These are phyloP conservation scores for Listrodromus nycthemerus DNA, from an alignment of 2,888 invertebrate genomes.

Conservation along the genomic window DNA sequence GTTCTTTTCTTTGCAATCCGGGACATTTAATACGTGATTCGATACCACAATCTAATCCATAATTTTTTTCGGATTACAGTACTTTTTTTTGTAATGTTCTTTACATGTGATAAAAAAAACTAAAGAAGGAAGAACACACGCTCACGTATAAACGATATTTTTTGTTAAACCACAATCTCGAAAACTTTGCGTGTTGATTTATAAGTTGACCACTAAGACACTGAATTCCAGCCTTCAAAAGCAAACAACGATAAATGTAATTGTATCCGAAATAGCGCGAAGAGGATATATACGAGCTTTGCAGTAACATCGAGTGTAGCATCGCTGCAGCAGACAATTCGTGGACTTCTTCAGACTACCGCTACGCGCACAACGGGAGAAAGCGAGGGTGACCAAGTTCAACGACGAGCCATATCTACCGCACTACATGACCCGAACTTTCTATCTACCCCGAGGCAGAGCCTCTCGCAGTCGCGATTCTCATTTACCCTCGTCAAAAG, in stretches of 20 bases:
- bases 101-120: no score
- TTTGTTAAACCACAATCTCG: background rate
- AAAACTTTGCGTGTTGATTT: background rate
- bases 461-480: constrained; percentile 15
- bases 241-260: constrained; percentile 7
- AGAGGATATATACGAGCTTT: constrained; percentile 32
- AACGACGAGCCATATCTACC: background rate
- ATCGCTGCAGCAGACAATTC: constrained; percentile 34
- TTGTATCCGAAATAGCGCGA: background rate
- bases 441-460: constrained; percentile 21
- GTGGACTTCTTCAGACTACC: constrained; percentile 2
- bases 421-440: constrained; percentile 30
- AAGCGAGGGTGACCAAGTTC: background rate
- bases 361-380: background rate
- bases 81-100: no score
- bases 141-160: background rate
- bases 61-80: no score
- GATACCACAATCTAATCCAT: no score
- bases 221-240: background rate
- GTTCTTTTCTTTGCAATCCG: no score
- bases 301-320: constrained; percentile 40
- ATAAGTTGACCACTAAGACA: background rate
- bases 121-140: background rate
- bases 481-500: constrained; percentile 58
- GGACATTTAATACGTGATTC: no score